Percentiles rank a stretch among this genome's conserved stretches.
These are phyloP conservation scores for Doryteuthis pealeii DNA, from an alignment of 1,140 invertebrate genomes.

Conservation along the genomic window DNA sequence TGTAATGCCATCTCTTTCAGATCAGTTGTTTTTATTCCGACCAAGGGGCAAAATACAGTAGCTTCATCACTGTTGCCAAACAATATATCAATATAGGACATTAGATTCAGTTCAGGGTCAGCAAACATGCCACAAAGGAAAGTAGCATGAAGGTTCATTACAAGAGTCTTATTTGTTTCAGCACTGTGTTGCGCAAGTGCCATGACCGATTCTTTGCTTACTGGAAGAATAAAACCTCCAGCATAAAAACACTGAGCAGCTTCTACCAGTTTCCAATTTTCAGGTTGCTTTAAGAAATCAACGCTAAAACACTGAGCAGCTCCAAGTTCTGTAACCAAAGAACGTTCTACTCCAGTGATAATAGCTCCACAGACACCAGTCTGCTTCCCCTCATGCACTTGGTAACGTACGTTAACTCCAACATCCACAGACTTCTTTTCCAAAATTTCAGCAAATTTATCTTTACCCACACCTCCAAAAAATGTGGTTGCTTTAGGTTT, in stretches of 20 bases:
- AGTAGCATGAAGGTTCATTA: conserved; percentile 95
- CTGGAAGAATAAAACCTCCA: conserved; percentile 94
- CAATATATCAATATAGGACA: conserved; percentile 93
- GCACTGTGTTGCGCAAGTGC: conserved; percentile 77
- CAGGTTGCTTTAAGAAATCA: conserved; percentile 76
- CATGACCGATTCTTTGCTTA: conserved; percentile 84
- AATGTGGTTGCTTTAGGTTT: conserved; percentile 77
- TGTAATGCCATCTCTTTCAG: conserved; percentile 83
- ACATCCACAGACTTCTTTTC: conserved; percentile 77
- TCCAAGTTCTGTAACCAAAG: conserved; percentile 90
- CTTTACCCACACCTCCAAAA: conserved; percentile 92
- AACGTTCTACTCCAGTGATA: conserved; percentile 73
- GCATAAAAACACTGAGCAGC: conserved; percentile 84
- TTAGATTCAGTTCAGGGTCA: conserved; percentile 74
- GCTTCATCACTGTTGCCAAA: conserved; percentile 97
- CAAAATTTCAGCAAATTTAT: conserved; percentile 86
- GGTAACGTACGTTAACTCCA: conserved; percentile 85
- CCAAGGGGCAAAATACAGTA: conserved; percentile 75
- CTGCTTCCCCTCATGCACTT: conserved; percentile 65
- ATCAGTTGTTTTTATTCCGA: conserved; percentile 72
- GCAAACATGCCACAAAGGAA: conserved; percentile 91
- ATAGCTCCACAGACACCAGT: conserved; percentile 77
- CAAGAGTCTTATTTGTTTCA: conserved; percentile 75
- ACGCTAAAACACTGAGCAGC: conserved; percentile 90
- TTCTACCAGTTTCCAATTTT: conserved; percentile 77